Percentiles rank a stretch among this genome's conserved stretches.
phyloP scores from a whole-genome alignment of 2,888 invertebrate species.

The Acleris literana region DNA sequence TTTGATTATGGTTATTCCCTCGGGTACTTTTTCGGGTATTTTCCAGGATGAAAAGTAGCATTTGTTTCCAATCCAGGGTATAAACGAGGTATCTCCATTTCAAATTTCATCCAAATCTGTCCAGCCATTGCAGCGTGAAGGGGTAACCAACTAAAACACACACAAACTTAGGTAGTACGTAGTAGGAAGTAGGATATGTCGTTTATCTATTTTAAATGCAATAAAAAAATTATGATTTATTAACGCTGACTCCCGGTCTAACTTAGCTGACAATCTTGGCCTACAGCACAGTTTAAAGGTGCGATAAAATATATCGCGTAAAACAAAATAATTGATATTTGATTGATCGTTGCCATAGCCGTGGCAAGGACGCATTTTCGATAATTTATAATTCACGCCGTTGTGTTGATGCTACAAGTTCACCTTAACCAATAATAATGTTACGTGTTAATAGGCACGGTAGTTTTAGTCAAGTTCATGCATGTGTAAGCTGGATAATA shows the following conservation, averaged over 20 bases:
- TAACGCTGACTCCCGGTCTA: conserved; percentile 11
- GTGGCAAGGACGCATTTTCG: conserved; percentile 17
- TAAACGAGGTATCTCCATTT: too few relatives aligned
- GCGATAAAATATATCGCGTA: conserved; percentile 32
- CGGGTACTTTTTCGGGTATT: too few relatives aligned
- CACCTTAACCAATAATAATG: conserved; percentile 13
- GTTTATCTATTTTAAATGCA: too few relatives aligned
- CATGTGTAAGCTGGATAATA: not conserved
- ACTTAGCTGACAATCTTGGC: conserved; percentile 9
- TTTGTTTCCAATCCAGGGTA: too few relatives aligned
- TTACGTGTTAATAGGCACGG: not conserved
- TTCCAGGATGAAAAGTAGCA: too few relatives aligned
- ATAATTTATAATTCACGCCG: conserved; percentile 28
- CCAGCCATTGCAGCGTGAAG: too few relatives aligned
- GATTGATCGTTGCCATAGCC: conserved; percentile 24
- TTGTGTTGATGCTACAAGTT: conserved; percentile 25
- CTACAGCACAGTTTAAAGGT: conserved; percentile 26
- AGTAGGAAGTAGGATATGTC: too few relatives aligned
- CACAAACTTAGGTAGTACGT: too few relatives aligned
- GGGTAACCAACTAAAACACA: too few relatives aligned
- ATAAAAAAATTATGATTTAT: too few relatives aligned
- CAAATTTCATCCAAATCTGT: too few relatives aligned
- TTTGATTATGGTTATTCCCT: too few relatives aligned
- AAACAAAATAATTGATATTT: conserved; percentile 36
- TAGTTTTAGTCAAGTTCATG: not conserved